Evolutionary conservation across 2,797 vertebrate genomes (phyloP).

Genomic region (Acanthurus lineatus): DNA sequence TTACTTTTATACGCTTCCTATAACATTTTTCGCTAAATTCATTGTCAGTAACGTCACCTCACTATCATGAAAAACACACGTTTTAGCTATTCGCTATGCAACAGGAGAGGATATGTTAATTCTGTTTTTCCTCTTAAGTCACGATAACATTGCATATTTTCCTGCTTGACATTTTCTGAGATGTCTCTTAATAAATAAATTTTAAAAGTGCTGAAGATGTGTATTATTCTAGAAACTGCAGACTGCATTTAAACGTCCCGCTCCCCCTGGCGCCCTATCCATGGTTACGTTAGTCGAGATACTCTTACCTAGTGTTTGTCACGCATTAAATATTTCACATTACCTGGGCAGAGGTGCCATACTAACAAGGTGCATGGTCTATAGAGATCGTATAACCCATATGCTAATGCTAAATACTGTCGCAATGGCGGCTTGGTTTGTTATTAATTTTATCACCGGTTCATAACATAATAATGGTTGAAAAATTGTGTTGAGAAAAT

Average conservation of each 20-base stretch:
- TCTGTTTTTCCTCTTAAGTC: accelerated
- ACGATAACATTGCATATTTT: not conserved
- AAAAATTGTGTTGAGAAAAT: too few species aligned
- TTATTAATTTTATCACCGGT: too few species aligned
- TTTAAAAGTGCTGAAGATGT: not conserved
- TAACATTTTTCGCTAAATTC: not conserved
- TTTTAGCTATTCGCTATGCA: not conserved
- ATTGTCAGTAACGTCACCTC: not conserved
- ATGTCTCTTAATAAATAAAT: not conserved
- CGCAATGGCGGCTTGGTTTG: too few species aligned
- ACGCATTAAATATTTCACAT: not conserved
- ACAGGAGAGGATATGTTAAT: accelerated
- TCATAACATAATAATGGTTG: too few species aligned
- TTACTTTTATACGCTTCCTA: not conserved
- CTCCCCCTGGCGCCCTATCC: conserved; percentile 29
- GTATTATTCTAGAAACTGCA: not conserved
- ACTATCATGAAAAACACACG: not conserved
- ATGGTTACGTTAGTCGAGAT: not conserved
- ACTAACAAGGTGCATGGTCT: not conserved
- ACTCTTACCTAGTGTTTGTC: not conserved
- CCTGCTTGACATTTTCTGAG: not conserved
- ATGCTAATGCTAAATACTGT: not conserved
- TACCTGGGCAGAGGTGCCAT: too few species aligned
- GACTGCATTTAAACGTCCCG: conserved; percentile 37
- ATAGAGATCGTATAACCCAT: not conserved